These are phyloP conservation scores for Syrista parreyssii DNA, from an alignment of 2,888 invertebrate species.

Conservation along the genomic window DNA sequence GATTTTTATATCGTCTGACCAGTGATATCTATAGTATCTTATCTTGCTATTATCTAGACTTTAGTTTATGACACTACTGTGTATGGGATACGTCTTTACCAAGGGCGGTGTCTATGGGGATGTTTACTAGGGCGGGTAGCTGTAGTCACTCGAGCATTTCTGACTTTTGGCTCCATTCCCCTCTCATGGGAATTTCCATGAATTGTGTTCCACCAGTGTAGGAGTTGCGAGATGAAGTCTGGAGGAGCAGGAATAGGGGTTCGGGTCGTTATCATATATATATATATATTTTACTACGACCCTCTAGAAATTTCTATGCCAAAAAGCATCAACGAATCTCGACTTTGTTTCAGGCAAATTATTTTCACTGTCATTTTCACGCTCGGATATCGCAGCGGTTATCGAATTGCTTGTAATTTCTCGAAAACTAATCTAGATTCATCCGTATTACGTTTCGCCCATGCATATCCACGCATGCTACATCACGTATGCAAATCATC, in stretches of 20 bases:
- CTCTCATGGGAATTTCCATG: not conserved
- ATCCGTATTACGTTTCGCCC: not conserved
- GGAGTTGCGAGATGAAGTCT: not conserved
- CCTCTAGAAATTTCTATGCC: not conserved
- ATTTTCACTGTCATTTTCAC: not conserved
- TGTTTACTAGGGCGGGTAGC: not conserved
- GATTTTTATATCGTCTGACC: not conserved
- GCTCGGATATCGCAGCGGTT: not conserved
- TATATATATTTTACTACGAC: not conserved
- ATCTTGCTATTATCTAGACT: not conserved
- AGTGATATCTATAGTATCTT: not conserved
- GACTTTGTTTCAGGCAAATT: not conserved
- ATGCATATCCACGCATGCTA: conserved; percentile 33
- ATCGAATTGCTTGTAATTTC: conserved; percentile 15
- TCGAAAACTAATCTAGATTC: conserved; percentile 11
- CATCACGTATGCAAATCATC: conserved; percentile 52
- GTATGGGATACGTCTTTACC: not conserved
- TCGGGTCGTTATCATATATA: not conserved
- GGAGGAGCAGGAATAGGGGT: not conserved
- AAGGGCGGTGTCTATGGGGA: not conserved
- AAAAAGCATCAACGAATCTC: too few species aligned
- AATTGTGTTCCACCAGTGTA: not conserved
- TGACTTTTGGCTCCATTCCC: not conserved
- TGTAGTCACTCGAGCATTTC: not conserved
- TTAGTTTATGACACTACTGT: not conserved